phyloP scores from a whole-genome alignment of 2,113 vertebrate genomes.

The Aptenodytes patagonicus region DNA sequence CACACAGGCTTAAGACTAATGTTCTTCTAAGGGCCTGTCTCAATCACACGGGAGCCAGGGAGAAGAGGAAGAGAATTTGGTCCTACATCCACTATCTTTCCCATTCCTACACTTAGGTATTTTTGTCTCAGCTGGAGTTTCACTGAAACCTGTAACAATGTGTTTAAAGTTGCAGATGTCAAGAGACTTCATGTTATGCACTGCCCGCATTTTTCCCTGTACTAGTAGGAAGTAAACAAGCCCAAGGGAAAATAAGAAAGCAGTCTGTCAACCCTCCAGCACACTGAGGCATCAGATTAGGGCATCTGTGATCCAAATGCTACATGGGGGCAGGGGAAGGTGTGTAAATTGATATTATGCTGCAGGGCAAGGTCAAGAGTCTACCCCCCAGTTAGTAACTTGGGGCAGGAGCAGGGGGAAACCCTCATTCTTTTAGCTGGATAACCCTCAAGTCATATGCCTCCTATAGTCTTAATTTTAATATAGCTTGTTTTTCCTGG shows the following conservation, averaged over 20 bases:
- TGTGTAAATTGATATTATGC: not conserved
- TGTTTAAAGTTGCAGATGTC: not conserved
- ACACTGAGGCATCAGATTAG: not conserved
- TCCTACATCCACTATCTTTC: not conserved
- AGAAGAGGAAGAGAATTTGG: not conserved
- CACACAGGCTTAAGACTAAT: not conserved
- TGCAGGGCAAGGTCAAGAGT: not conserved
- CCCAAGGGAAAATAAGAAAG: not conserved
- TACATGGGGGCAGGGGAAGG: not conserved
- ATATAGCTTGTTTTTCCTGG: not conserved
- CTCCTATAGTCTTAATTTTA: not conserved
- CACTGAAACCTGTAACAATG: not conserved
- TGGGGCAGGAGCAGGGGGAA: not conserved
- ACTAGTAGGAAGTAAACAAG: not conserved
- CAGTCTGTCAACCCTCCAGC: not conserved
- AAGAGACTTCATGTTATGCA: not conserved
- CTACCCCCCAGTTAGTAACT: not conserved
- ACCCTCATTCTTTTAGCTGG: not conserved
- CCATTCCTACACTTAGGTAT: not conserved
- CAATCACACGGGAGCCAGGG: not conserved
- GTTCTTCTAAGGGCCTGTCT: not conserved
- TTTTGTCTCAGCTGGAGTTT: not conserved
- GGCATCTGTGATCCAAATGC: not conserved
- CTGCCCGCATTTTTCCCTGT: not conserved
- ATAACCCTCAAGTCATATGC: not conserved